A percentile compares a stretch with the other conserved stretches of the same genome.
Evolutionary conservation across 2,888 invertebrate species (phyloP).

Genomic region (Pyrochroa serraticornis): DNA sequence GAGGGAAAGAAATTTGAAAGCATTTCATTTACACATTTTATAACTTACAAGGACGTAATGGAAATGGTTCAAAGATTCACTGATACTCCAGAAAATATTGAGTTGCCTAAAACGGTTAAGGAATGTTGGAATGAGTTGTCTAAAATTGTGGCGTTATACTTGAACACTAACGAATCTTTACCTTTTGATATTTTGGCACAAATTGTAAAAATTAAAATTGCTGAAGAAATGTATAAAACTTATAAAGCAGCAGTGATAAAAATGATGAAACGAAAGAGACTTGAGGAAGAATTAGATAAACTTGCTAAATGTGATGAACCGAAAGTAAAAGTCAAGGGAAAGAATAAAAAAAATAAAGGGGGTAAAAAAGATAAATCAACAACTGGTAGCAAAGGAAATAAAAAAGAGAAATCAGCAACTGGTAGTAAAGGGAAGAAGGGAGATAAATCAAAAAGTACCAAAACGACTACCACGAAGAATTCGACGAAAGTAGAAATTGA

Average conservation of each 20-base stretch:
- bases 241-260: slow-evolving; percentile 34
- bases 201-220: slow-evolving; percentile 42
- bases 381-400: background rate
- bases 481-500: slow-evolving; percentile 6
- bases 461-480: slow-evolving; percentile 12
- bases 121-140: background rate
- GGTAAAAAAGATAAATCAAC: background rate
- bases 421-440: background rate
- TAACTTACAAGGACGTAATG: slow-evolving; percentile 39
- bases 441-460: background rate
- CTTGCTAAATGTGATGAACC: background rate
- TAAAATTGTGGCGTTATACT: background rate
- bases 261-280: slow-evolving; percentile 32
- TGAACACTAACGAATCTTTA: background rate
- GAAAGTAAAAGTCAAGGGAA: slow-evolving; percentile 9
- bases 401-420: background rate
- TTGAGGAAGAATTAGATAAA: slow-evolving; percentile 7
- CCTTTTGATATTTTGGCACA: slow-evolving; percentile 30
- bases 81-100: slow-evolving; percentile 5
- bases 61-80: slow-evolving; percentile 21
- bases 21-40: slow-evolving; percentile 39
- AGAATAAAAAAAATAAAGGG: background rate
- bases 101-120: slow-evolving; percentile 24
- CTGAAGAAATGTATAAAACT: slow-evolving; percentile 42
- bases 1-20: slow-evolving; percentile 37